Evolutionary conservation across 1,140 invertebrate genomes (phyloP), one percentile per base, ranked within the genome.

Genomic region (Apis laboriosa): DNA sequence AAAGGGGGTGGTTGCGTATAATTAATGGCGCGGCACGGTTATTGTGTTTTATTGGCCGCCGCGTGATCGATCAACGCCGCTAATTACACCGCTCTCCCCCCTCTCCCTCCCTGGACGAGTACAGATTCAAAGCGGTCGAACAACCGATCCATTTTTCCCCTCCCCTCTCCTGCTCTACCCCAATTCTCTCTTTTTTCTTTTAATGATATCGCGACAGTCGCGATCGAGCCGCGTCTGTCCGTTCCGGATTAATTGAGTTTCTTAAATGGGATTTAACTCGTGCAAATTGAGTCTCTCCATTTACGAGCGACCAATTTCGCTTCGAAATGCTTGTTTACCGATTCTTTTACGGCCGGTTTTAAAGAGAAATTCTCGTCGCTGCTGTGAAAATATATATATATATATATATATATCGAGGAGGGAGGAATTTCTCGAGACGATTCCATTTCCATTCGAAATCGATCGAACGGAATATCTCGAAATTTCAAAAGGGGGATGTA

Each of bases 41-140:
- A 81, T 81, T 77, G 80, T 81, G 80, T 53, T 79, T 79, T 81
- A 81, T 81, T 81, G 80, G 73, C 55, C 73, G 43, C 73, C 55
- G n/a, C 73, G 63, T 77, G 80, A 81, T 77, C 80, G 80, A 67
- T 81, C 73, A 66, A 15, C 64, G 80, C 53, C 66, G 74, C 60
- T 67, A 81, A 81, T 81, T 81, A 66, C 79, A 17, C 34, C 21
- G 24, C n/a, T 13, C 28, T 21, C 24, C 8, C 24, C 24, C 24
- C 24, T 24, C 24, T 24, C n/a, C 13, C 21, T 21, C 24, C 8
- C 72, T 49, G 53, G 66, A 81, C 53, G 34, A 43, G 53, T n/a
- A 63, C 51, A 34, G 72, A 75, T 76, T 28, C 28, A 28, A 28
- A 51, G 21, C 21, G 21, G 34, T 76, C 68, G 43, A 68, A 76